Evolutionary conservation across 1,140 invertebrate genomes (phyloP).

Genomic region (Caenorhabditis tropicalis): DNA sequence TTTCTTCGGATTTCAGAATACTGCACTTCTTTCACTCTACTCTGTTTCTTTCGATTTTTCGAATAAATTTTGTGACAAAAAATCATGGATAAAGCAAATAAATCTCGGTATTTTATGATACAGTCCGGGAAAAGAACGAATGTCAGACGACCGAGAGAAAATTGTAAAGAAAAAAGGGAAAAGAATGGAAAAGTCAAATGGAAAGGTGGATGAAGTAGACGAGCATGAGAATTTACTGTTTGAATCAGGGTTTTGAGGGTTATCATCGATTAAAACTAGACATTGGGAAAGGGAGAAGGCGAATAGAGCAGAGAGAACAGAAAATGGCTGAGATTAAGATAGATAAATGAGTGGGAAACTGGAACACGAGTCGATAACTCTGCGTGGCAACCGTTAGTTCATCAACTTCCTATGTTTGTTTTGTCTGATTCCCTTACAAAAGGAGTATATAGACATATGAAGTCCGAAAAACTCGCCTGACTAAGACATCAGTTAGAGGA

Average conservation of each 20-base stretch:
- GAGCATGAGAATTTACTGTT: constrained; percentile 30
- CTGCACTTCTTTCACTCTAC: no score
- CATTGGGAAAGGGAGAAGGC: not conserved
- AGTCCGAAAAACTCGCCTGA: not conserved
- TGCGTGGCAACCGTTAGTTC: not conserved
- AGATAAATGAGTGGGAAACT: not conserved
- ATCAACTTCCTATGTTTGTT: not conserved
- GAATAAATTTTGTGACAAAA: no score
- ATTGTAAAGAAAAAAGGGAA: not conserved
- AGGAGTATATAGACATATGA: not conserved
- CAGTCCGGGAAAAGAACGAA: constrained; percentile 4
- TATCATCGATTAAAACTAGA: constrained; percentile 13
- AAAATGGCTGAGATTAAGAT: not conserved
- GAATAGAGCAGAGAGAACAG: not conserved
- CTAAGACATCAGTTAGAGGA: not conserved
- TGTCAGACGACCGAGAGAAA: not conserved
- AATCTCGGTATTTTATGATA: constrained; percentile 28
- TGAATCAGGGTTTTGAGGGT: not conserved
- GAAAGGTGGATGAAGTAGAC: constrained; percentile 2
- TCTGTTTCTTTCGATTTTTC: no score
- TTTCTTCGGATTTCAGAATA: no score
- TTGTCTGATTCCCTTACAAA: not conserved
- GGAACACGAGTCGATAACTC: not conserved
- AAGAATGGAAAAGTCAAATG: constrained; percentile 9
- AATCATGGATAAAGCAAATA: not conserved